phyloP scores from a whole-genome alignment of 2,113 vertebrate genomes.

The Petrocephalus microphthalmus region DNA sequence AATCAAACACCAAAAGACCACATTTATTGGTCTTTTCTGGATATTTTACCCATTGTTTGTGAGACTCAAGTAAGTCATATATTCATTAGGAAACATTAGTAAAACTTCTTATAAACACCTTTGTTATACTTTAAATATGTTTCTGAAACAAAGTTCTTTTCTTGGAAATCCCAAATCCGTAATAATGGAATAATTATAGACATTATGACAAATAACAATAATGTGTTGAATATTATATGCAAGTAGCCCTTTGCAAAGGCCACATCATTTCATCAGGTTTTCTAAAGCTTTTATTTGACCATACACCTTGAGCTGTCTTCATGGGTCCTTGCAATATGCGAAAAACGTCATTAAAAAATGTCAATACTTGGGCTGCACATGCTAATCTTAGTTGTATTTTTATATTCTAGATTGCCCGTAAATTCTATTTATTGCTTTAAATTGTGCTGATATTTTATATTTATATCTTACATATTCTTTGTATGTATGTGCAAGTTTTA shows the following conservation, averaged over 20 bases:
- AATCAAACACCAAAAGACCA: neutral
- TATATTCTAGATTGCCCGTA: neutral
- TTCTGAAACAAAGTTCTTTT: neutral
- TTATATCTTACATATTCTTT: neutral
- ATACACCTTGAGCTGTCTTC: neutral
- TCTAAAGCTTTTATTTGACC: neutral
- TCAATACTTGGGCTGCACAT: neutral
- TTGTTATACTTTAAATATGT: neutral
- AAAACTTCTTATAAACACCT: neutral
- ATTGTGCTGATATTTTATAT: neutral
- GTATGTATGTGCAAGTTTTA: neutral
- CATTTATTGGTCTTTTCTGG: neutral
- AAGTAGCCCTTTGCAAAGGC: neutral
- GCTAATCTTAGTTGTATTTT: neutral
- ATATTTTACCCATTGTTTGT: neutral
- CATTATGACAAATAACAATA: neutral
- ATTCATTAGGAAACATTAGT: neutral
- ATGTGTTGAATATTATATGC: neutral
- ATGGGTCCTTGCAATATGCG: neutral
- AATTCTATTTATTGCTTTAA: neutral
- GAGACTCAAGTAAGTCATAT: neutral
- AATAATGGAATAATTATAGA: neutral
- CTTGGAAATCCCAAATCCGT: neutral
- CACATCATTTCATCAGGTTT: neutral
- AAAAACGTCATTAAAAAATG: neutral